A percentile compares a stretch with the other conserved stretches of the same genome.
phyloP scores from a whole-genome alignment of 2,113 vertebrate genomes.

The Megalops atlanticus region DNA sequence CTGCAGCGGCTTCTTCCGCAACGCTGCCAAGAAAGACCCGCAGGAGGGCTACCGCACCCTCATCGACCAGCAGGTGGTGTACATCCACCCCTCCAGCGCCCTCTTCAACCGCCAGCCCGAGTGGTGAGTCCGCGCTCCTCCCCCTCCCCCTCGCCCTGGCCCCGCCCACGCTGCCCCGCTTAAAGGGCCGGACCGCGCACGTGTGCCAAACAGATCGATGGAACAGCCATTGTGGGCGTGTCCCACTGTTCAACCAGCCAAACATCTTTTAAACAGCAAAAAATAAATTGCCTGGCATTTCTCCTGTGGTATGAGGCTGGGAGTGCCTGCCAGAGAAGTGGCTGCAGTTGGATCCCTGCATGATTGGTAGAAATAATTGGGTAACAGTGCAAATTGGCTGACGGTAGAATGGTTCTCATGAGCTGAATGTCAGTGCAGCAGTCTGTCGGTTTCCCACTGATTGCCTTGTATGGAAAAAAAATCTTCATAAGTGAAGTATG shows the following conservation, averaged over 20 bases:
- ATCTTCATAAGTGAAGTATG: background rate
- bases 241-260: background rate
- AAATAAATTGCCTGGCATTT: background rate
- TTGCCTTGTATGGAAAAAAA: background rate
- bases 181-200: background rate
- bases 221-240: background rate
- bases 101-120: constrained; percentile 97
- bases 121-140: constrained; percentile 73
- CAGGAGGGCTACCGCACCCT: constrained; percentile 95
- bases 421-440: background rate
- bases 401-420: background rate
- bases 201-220: background rate
- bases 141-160: background rate
- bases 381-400: background rate
- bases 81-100: constrained; percentile 96
- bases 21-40: constrained; percentile 96
- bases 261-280: background rate
- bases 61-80: constrained; percentile 97
- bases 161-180: background rate
- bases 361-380: background rate
- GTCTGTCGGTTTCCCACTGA: too few relatives aligned
- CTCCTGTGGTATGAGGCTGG: background rate
- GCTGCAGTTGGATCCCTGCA: background rate
- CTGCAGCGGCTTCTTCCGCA: constrained; percentile 97
- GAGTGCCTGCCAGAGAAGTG: background rate